Evolutionary conservation across 1,140 invertebrate species (phyloP).

Genomic region (Drosophila lacertosa): DNA sequence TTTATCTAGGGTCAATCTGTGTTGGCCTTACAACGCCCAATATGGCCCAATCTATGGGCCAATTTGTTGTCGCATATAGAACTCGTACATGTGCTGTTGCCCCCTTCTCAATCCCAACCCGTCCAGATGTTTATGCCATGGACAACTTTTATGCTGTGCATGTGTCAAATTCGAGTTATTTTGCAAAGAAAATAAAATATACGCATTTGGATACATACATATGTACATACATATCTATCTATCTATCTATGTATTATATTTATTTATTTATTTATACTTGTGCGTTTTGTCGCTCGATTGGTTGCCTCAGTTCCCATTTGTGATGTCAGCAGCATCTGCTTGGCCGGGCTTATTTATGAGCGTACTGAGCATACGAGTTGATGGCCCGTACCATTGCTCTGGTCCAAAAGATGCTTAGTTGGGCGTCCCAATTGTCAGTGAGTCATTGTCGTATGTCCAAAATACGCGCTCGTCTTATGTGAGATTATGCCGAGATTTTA

Average conservation of each 20-base stretch:
- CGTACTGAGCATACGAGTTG: neutral
- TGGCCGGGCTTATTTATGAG: constrained; percentile 37
- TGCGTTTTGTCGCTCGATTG: constrained; percentile 36
- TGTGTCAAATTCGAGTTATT: constrained; percentile 31
- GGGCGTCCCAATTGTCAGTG: constrained; percentile 12
- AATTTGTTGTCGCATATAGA: constrained; percentile 17
- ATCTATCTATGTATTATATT: too few relatives aligned
- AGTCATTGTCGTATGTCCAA: constrained; percentile 18
- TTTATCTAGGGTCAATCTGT: constrained; percentile 11
- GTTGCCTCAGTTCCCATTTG: constrained; percentile 32
- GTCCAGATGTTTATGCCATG: constrained; percentile 34
- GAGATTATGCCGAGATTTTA: constrained; percentile 12
- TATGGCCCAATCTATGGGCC: constrained; percentile 1
- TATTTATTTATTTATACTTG: neutral
- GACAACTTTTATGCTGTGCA: constrained; percentile 8
- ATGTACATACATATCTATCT: constrained; percentile 5
- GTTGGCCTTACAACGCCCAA: neutral
- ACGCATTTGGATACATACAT: constrained; percentile 8
- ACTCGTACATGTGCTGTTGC: constrained; percentile 20
- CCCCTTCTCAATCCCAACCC: too few relatives aligned
- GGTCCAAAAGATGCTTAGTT: constrained; percentile 9
- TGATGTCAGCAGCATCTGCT: constrained; percentile 52
- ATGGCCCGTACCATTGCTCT: constrained; percentile 7
- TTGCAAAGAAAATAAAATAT: constrained; percentile 10
- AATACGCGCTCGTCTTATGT: neutral